phyloP scores from a whole-genome alignment of 2,797 vertebrate genomes.

The Sebastes trivittatus region DNA sequence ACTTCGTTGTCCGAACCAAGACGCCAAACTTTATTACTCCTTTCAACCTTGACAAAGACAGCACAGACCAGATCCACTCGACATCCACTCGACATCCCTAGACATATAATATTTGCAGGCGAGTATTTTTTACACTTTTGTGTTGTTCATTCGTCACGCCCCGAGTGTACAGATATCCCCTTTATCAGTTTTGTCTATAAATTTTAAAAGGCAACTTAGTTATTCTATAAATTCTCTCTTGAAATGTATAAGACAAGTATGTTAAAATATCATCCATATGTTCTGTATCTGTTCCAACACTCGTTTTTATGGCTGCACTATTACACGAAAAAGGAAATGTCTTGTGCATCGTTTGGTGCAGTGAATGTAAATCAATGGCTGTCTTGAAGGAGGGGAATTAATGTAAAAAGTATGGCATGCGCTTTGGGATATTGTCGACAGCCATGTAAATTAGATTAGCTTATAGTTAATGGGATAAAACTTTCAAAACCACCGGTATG shows the following conservation, averaged over 20 bases:
- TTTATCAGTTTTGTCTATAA: too few species aligned
- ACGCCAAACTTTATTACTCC: too few species aligned
- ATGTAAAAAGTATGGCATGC: background rate
- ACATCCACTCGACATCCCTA: too few species aligned
- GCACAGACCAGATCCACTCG: too few species aligned
- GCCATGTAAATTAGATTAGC: conserved; percentile 11
- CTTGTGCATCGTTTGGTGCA: background rate
- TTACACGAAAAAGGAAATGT: background rate
- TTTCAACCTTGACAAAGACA: too few species aligned
- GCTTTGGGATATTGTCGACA: conserved; percentile 6
- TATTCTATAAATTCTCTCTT: background rate
- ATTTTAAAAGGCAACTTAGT: background rate
- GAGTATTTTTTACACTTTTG: too few species aligned
- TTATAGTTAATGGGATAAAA: conserved; percentile 10
- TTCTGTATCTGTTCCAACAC: background rate
- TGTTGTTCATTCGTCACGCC: too few species aligned
- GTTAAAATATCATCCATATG: background rate
- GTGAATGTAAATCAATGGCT: background rate
- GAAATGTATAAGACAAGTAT: background rate
- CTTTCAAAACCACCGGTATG: conserved; percentile 1
- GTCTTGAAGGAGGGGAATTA: background rate
- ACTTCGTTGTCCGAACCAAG: too few species aligned
- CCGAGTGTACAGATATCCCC: too few species aligned
- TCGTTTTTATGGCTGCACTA: background rate
- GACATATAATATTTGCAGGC: too few species aligned